Evolutionary conservation across 2,888 invertebrate species (phyloP).

Genomic region (Macropis europaea): DNA sequence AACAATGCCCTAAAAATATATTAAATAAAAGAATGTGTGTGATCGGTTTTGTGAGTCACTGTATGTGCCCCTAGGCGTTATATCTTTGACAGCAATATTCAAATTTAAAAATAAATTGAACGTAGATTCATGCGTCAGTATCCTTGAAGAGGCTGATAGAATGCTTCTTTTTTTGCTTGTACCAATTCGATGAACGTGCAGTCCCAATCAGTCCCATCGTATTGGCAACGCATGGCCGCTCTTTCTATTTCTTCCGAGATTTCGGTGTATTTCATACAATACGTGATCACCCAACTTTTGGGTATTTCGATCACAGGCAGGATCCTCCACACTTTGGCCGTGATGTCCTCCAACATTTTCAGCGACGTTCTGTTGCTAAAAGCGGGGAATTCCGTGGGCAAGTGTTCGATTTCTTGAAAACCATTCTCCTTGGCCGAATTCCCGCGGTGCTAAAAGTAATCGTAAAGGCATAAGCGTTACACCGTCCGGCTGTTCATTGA

Average conservation of each 20-base stretch:
- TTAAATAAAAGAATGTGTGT: no score
- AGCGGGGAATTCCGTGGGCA: not conserved
- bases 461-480: not conserved
- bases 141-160: not conserved
- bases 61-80: no score
- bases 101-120: no score
- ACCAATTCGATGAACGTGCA: slow-evolving; percentile 47
- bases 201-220: slow-evolving; percentile 30
- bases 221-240: slow-evolving; percentile 16
- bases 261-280: slow-evolving; percentile 27
- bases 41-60: no score
- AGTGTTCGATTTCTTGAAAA: not conserved
- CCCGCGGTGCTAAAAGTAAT: not conserved
- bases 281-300: slow-evolving; percentile 23
- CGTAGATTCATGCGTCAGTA: no score
- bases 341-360: slow-evolving; percentile 42
- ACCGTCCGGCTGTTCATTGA: not conserved
- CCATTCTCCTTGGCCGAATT: not conserved
- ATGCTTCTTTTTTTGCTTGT: not conserved
- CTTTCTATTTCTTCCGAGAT: slow-evolving; percentile 30
- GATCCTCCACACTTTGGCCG: slow-evolving; percentile 36
- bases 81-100: no score
- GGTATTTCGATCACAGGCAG: slow-evolving; percentile 37
- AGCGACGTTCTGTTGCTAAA: not conserved
- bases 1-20: no score